Conservation (phyloP, 2,888 invertebrate species). For the Ornithoptera alexandrae region DNA sequence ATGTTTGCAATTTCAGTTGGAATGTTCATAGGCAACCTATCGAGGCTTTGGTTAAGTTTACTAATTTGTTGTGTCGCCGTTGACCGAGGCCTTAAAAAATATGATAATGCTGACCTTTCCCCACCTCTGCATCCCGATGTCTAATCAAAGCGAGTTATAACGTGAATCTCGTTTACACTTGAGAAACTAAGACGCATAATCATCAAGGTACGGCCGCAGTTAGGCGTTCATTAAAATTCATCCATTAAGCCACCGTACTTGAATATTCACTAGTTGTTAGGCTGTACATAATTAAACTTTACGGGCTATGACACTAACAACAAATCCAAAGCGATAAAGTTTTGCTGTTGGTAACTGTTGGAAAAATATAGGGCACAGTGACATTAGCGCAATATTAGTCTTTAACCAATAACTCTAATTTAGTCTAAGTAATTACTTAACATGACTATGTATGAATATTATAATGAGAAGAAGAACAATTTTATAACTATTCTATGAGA, state of each 20-base stretch:
- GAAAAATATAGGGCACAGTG: no score
- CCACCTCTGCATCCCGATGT: neutral
- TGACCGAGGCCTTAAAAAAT: neutral
- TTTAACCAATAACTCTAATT: no score
- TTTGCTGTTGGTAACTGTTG: neutral
- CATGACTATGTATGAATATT: no score
- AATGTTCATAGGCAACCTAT: no score
- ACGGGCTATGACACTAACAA: slow-evolving; percentile 15
- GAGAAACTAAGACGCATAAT: slow-evolving; percentile 19
- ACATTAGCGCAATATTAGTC: no score
- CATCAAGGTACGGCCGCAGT: slow-evolving; percentile 21
- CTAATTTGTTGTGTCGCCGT: no score
- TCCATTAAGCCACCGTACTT: slow-evolving; percentile 16
- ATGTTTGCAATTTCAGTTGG: no score
- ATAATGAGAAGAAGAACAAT: no score
- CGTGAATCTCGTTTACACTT: slow-evolving; percentile 22
- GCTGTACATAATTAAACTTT: slow-evolving; percentile 27
- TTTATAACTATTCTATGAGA: no score
- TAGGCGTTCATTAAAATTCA: slow-evolving; percentile 28
- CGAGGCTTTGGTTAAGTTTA: no score
- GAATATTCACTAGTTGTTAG: slow-evolving; percentile 29
- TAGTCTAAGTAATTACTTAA: no score
- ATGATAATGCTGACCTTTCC: neutral
- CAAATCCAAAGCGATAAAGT: slow-evolving; percentile 12
- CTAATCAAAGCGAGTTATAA: slow-evolving; percentile 6